Conservation (phyloP, 2,113 vertebrate genomes). For the Heloderma charlesbogerti region DNA sequence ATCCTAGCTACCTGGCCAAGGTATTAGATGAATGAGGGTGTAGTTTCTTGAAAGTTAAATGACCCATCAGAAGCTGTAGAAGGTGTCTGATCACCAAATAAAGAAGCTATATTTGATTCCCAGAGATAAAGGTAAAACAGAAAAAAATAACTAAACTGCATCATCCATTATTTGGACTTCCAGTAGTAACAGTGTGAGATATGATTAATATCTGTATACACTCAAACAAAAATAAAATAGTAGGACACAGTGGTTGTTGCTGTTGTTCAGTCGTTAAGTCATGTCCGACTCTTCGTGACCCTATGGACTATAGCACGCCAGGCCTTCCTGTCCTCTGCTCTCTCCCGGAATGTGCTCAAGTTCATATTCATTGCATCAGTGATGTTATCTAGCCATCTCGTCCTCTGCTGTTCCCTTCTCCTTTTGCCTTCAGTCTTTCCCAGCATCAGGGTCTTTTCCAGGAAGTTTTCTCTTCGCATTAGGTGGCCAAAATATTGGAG, state of each 20-base stretch:
- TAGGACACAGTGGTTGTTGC: background rate
- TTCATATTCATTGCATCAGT: too few relatives aligned
- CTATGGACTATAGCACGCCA: too few relatives aligned
- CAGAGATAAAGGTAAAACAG: conserved; percentile 17
- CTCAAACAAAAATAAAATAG: conserved; percentile 3
- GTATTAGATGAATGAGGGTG: background rate
- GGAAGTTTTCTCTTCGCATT: too few relatives aligned
- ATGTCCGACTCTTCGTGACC: too few relatives aligned
- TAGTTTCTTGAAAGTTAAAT: conserved; percentile 17
- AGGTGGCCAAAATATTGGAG: too few relatives aligned
- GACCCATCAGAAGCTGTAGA: background rate
- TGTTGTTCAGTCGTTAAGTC: too few relatives aligned
- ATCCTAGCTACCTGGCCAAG: background rate
- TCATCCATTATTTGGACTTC: conserved; percentile 15
- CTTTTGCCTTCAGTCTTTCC: too few relatives aligned
- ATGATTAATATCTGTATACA: conserved; percentile 16
- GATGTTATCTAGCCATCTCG: too few relatives aligned
- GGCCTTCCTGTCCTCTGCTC: too few relatives aligned
- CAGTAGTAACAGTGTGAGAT: conserved; percentile 3
- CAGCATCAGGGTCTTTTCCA: too few relatives aligned
- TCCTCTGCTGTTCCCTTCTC: too few relatives aligned
- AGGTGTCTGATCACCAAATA: background rate
- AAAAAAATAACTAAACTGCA: conserved; percentile 2
- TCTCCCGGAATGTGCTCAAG: too few relatives aligned
- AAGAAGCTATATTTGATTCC: background rate